Base-by-base conservation (phyloP, 2,888 invertebrate species). In the Ophion costatus region DNA sequence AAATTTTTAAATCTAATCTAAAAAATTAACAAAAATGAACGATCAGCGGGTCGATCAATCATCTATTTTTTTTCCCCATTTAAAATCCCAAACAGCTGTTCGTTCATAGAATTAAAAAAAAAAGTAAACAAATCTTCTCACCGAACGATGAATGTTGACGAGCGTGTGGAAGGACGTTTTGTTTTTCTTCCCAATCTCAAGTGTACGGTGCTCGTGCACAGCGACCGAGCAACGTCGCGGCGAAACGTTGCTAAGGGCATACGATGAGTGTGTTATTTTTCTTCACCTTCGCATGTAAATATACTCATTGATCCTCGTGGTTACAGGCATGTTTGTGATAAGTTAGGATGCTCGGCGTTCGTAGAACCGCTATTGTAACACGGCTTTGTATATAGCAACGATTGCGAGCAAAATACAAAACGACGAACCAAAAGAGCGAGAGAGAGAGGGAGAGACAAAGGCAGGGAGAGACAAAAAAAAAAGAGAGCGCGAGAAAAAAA, bases 321-420 rank as follows among this genome's bases (percentile, higher is more conserved):
- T 87, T 87, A 22, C 87, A 87, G 87, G 84, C 82, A 81, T 86
- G 82, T 82, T 86, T 79, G 75, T 75, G 67, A 82, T 82, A 80
- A 86, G 73, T 80, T 87, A 80, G 82, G 76, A 84, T 80, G 84
- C 81, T 80, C 82, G 57, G 61, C 79, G 56, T 86, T 57, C 66
- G 73, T 86, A 83, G 76, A 83, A 64, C 76, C 76, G 38, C 82
- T 83, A 82, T 61, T 82, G 24, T 87, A 84, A 87, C 45, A 33
- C 56, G 73, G 70, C 77, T 22, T 82, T 82, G 79, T 74, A 73
- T 45, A 69, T 80, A 83, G 71, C 64, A 51, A 64, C 45, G 29
- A 10, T 24, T 17, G 64, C 6, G 66, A 69, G 10, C 17, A 38
- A 74, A 64, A 42, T 29, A 22, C 4, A 20, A 59, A 59, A 61